Conservation (phyloP, 1,140 invertebrate genomes). For the Drosophila sproati region DNA sequence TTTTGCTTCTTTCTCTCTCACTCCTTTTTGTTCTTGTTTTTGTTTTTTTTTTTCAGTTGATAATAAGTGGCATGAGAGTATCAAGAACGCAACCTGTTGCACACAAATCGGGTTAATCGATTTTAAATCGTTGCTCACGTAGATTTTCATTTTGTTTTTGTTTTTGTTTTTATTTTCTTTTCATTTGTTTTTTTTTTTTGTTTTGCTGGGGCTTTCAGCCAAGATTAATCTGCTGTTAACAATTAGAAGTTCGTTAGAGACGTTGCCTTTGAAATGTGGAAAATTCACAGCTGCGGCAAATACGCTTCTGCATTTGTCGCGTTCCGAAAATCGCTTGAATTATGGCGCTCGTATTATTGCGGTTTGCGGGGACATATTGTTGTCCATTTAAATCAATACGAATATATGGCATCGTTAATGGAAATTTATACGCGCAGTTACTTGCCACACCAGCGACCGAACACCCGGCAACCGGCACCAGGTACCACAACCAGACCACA, state of each 20-base stretch:
- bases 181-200: conserved; percentile 1
- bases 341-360: conserved; percentile 65
- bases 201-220: not conserved
- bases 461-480: not conserved
- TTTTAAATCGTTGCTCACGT: conserved; percentile 82
- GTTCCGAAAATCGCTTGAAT: conserved; percentile 66
- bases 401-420: conserved; percentile 78
- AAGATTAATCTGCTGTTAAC: conserved; percentile 66
- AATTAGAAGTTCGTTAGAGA: conserved; percentile 75
- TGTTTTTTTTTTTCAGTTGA: conserved; percentile 42
- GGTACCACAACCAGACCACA: conserved; percentile 11
- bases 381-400: conserved; percentile 82
- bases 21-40: not conserved
- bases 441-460: conserved; percentile 40
- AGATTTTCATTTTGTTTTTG: conserved; percentile 47
- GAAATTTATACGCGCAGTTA: conserved; percentile 75
- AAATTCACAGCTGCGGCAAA: conserved; percentile 9
- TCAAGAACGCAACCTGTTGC: conserved; percentile 71
- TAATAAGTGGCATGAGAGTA: conserved; percentile 56
- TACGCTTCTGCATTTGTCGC: conserved; percentile 2
- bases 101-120: conserved; percentile 82
- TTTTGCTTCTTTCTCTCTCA: not conserved
- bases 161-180: conserved; percentile 75
- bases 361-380: conserved; percentile 58
- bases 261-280: not conserved